A percentile compares a stretch with the other conserved stretches of the same genome.
Conservation (phyloP, 2,888 invertebrate genomes). For the Diplolepis rosae region DNA sequence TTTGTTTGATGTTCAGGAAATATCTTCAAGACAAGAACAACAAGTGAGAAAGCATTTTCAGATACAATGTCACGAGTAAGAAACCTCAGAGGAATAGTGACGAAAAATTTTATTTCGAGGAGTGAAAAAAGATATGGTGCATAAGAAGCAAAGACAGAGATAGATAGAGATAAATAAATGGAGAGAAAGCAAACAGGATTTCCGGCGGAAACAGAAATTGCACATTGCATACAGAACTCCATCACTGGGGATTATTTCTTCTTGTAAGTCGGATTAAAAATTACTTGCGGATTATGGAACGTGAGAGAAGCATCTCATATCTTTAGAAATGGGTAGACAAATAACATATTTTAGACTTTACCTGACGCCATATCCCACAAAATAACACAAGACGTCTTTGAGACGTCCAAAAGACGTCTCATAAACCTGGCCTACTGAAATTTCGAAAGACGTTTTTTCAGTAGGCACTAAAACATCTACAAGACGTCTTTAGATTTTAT, state of each 20-base stretch:
- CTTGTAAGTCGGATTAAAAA: conserved; percentile 29
- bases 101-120: background rate
- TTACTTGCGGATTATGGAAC: conserved; percentile 27
- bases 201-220: conserved; percentile 12
- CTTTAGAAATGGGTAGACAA: conserved; percentile 4
- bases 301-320: conserved; percentile 8
- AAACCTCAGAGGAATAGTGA: background rate
- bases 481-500: no score
- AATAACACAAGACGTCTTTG: no score
- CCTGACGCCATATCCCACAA: background rate
- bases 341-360: conserved; percentile 2
- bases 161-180: background rate
- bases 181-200: background rate
- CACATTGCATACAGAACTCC: conserved; percentile 8
- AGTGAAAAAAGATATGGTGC: background rate
- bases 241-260: conserved; percentile 25
- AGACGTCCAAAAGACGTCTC: no score
- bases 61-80: conserved; percentile 15
- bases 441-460: no score
- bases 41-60: background rate
- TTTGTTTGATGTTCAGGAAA: background rate
- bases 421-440: no score
- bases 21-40: background rate
- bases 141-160: background rate
- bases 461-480: no score